phyloP scores from a whole-genome alignment of 2,797 vertebrate species.

The Rousettus madagascariensis region DNA sequence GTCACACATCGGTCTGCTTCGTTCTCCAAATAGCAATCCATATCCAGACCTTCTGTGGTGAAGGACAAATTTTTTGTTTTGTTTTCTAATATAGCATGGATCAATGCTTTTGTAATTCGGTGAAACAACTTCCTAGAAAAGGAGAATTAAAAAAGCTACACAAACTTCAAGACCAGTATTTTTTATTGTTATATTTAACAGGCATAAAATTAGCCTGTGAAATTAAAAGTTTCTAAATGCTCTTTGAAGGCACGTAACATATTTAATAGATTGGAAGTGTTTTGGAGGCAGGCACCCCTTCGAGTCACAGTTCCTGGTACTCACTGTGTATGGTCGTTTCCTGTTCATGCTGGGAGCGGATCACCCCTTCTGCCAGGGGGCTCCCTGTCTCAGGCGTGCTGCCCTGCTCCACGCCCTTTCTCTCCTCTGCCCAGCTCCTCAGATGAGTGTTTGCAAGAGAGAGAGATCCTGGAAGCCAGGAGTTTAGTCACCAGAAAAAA shows the following conservation, averaged over 20 bases:
- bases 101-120: background rate
- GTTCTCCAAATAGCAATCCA: background rate
- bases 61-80: constrained; percentile 28
- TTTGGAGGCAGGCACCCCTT: background rate
- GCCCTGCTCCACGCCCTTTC: background rate
- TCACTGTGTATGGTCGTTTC: background rate
- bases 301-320: background rate
- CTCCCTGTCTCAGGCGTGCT: background rate
- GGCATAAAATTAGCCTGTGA: background rate
- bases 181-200: constrained; percentile 31
- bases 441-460: background rate
- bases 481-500: background rate
- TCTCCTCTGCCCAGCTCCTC: background rate
- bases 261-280: background rate
- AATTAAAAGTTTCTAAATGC: background rate
- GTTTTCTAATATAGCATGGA: background rate
- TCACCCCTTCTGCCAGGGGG: background rate
- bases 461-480: background rate
- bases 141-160: background rate
- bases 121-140: background rate
- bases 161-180: background rate
- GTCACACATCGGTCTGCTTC: background rate
- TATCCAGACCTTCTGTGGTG: background rate
- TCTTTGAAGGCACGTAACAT: background rate
- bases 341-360: background rate